These are phyloP conservation scores for Trematomus bernacchii DNA, from an alignment of 2,797 vertebrate genomes.

Conservation along the genomic window DNA sequence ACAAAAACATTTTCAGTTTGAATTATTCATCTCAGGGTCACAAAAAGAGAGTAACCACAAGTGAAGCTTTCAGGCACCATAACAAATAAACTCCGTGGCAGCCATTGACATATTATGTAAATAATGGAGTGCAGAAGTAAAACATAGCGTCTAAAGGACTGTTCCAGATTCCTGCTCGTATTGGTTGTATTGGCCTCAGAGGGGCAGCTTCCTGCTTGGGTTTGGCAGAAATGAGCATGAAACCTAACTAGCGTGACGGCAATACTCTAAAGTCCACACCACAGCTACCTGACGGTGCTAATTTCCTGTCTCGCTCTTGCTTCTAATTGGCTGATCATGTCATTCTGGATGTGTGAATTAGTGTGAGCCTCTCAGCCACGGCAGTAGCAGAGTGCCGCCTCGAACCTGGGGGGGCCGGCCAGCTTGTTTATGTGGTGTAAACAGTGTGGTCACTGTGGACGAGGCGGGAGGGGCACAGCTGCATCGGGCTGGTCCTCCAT, in stretches of 20 bases:
- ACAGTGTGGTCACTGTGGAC: conserved; percentile 84
- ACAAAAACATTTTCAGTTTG: conserved; percentile 79
- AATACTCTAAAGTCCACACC: conserved; percentile 63
- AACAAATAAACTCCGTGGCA: conserved; percentile 79
- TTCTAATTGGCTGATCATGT: conserved; percentile 82
- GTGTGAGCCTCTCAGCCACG: conserved; percentile 48
- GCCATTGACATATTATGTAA: conserved; percentile 82
- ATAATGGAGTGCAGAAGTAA: conserved; percentile 74
- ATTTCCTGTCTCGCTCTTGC: conserved; percentile 74
- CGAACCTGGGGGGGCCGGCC: conserved; percentile 69
- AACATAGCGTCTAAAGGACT: conserved; percentile 67
- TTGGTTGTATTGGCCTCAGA: conserved; percentile 66
- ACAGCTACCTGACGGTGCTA: conserved; percentile 72
- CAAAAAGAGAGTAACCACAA: conserved; percentile 78
- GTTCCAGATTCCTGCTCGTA: conserved; percentile 68
- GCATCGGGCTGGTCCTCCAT: conserved; percentile 56
- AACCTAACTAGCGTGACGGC: conserved; percentile 59
- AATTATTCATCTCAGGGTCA: conserved; percentile 77
- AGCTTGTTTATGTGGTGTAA: conserved; percentile 83
- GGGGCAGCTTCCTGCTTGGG: conserved; percentile 72
- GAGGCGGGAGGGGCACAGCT: conserved; percentile 61
- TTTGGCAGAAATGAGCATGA: conserved; percentile 76
- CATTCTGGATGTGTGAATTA: conserved; percentile 77
- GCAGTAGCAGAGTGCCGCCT: conserved; percentile 63
- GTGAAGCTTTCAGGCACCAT: conserved; percentile 79